Percentiles rank a stretch among this genome's conserved stretches.
phyloP scores from a whole-genome alignment of 2,888 invertebrate genomes.

The Linnaemya vulpina region DNA sequence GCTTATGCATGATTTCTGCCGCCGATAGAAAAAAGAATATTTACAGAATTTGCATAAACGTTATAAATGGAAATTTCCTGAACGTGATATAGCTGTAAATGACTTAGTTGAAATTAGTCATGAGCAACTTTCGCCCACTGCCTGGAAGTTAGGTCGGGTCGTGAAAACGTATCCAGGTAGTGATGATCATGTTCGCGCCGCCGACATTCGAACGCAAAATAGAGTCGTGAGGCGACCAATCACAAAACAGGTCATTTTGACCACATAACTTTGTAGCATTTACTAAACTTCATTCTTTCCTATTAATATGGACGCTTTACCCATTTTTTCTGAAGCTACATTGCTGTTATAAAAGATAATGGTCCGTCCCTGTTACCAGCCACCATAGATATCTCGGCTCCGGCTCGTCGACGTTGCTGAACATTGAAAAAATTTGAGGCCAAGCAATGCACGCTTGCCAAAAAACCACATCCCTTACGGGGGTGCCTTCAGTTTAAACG shows the following conservation, averaged over 20 bases:
- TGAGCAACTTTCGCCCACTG: slow-evolving; percentile 1
- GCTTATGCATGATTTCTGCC: too few relatives aligned
- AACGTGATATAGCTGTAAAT: too few relatives aligned
- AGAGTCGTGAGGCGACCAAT: too few relatives aligned
- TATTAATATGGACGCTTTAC: not conserved
- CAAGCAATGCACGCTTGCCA: not conserved
- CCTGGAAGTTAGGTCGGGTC: slow-evolving; percentile 43
- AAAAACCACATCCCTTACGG: not conserved
- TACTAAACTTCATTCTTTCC: not conserved
- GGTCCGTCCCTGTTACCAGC: not conserved
- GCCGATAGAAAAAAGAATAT: too few relatives aligned
- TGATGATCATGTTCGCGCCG: not conserved
- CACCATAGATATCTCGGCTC: too few relatives aligned
- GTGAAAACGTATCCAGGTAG: slow-evolving; percentile 3
- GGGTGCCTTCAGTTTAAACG: too few relatives aligned
- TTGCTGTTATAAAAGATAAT: not conserved
- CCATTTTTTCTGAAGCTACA: not conserved
- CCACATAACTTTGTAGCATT: not conserved
- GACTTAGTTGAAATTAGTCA: too few relatives aligned
- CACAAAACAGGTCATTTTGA: not conserved
- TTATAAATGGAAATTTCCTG: too few relatives aligned
- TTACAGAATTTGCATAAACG: too few relatives aligned
- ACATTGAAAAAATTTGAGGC: not conserved
- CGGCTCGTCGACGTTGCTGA: not conserved
- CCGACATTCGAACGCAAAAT: not conserved